Conservation (phyloP, 2,113 vertebrate genomes). For the Gopherus flavomarginatus region DNA sequence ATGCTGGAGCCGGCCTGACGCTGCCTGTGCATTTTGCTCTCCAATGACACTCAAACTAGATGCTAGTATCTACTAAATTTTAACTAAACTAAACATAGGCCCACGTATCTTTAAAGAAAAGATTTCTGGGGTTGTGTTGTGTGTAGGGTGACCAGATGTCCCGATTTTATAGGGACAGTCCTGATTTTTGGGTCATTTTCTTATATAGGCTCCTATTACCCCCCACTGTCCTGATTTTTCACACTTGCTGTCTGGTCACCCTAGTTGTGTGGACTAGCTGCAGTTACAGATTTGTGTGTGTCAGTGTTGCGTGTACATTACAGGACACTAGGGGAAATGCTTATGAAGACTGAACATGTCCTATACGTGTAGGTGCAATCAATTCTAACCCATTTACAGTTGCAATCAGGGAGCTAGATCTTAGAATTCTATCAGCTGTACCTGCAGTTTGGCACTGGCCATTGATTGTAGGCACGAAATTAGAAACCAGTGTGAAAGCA, state of each 20-base stretch:
- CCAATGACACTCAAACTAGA: slow-evolving; percentile 80
- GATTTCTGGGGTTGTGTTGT: slow-evolving; percentile 55
- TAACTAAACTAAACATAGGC: slow-evolving; percentile 77
- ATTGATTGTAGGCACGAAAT: rapidly evolving
- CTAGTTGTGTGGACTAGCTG: slow-evolving; percentile 64
- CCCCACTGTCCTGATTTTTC: too few relatives aligned
- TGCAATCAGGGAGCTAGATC: not conserved
- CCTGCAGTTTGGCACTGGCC: not conserved
- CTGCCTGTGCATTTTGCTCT: not conserved
- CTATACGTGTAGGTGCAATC: rapidly evolving
- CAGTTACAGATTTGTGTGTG: slow-evolving; percentile 33
- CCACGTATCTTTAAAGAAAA: slow-evolving; percentile 68
- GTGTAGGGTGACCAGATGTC: not conserved
- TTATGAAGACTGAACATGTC: rapidly evolving
- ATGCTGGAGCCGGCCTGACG: too few relatives aligned
- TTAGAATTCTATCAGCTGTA: not conserved
- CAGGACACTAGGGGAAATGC: not conserved
- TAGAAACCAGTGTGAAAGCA: rapidly evolving
- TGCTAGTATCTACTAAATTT: slow-evolving; percentile 84
- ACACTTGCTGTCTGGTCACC: too few relatives aligned
- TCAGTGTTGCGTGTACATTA: not conserved
- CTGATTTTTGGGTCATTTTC: too few relatives aligned
- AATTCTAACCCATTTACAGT: rapidly evolving
- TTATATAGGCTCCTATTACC: too few relatives aligned
- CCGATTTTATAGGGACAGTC: too few relatives aligned